Conservation (phyloP, 2,113 vertebrate genomes). For the Upupa epops region DNA sequence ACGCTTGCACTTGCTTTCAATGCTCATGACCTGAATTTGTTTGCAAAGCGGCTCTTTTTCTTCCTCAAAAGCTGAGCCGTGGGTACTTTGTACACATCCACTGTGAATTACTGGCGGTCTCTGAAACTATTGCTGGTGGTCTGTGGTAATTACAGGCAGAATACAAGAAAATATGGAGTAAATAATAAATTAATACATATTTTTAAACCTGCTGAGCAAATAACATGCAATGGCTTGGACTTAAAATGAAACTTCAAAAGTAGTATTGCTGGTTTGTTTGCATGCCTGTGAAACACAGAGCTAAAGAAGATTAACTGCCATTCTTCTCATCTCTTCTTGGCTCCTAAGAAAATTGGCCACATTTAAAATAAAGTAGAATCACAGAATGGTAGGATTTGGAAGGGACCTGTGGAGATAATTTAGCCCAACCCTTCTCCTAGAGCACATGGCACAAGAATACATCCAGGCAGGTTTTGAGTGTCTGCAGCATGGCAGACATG, state of each 20-base stretch:
- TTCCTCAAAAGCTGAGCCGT: background rate
- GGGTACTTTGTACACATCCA: background rate
- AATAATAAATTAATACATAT: background rate
- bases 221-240: background rate
- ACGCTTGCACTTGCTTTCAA: background rate
- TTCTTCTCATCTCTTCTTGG: background rate
- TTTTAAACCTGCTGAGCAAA: background rate
- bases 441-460: no score
- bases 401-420: background rate
- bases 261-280: background rate
- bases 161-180: background rate
- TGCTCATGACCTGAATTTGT: background rate
- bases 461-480: no score
- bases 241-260: background rate
- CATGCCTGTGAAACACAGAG: background rate
- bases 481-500: no score
- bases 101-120: background rate
- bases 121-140: background rate
- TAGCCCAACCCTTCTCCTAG: no score
- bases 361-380: background rate
- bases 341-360: background rate
- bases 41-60: background rate
- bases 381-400: no score
- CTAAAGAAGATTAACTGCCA: background rate
- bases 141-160: background rate